Evolutionary conservation across 2,888 invertebrate genomes (phyloP).

Genomic region (Drosophila bunnanda): DNA sequence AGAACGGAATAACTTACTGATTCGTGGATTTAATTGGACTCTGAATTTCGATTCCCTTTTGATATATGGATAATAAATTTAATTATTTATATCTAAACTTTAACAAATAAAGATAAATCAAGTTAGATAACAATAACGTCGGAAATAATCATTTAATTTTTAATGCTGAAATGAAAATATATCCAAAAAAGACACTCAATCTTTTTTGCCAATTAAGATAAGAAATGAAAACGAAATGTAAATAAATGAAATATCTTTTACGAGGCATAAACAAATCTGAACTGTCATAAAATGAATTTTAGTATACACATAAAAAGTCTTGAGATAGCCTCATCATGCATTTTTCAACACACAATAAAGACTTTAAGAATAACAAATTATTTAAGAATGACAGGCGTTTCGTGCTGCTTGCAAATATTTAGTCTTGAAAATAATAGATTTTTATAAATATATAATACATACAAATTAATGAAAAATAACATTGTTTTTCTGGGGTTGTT

Average conservation of each 20-base stretch:
- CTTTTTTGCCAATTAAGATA: slow-evolving; percentile 6
- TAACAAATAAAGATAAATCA: not conserved
- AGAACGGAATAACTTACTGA: not conserved
- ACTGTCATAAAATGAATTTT: slow-evolving; percentile 20
- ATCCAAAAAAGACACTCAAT: not conserved
- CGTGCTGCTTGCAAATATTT: not conserved
- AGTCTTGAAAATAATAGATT: not conserved
- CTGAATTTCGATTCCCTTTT: too few species aligned
- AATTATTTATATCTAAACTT: not conserved
- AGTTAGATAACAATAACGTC: not conserved
- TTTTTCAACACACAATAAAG: slow-evolving; percentile 26
- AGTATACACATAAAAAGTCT: slow-evolving; percentile 22
- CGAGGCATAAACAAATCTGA: slow-evolving; percentile 18
- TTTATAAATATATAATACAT: not conserved
- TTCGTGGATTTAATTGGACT: not conserved
- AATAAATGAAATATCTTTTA: slow-evolving; percentile 14
- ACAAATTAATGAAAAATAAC: not conserved
- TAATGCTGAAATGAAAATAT: not conserved
- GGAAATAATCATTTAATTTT: not conserved
- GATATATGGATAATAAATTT: not conserved
- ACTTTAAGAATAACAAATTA: slow-evolving; percentile 1
- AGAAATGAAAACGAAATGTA: not conserved
- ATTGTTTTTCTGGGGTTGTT: not conserved
- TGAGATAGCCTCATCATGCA: slow-evolving; percentile 11
- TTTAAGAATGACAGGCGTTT: not conserved